Conservation (phyloP, 2,797 vertebrate species). For the Ispidina picta region DNA sequence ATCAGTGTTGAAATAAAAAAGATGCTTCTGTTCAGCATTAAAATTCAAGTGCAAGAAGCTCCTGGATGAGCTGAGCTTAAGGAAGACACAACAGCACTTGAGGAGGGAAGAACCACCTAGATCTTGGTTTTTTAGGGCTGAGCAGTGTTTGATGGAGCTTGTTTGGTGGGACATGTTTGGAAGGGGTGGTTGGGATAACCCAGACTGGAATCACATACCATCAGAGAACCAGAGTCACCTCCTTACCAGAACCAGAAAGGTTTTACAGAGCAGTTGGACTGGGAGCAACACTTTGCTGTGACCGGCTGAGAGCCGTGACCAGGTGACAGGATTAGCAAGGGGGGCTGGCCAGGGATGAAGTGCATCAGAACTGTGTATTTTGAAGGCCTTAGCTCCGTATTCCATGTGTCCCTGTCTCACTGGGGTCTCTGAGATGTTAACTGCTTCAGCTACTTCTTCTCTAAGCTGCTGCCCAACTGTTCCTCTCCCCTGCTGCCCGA, state of each 20-base stretch:
- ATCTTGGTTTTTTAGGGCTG: neutral
- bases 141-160: neutral
- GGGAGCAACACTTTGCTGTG: neutral
- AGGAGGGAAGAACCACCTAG: neutral
- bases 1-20: neutral
- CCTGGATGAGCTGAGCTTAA: neutral
- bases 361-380: neutral
- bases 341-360: neutral
- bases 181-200: neutral
- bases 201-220: rapidly evolving
- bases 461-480: neutral
- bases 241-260: neutral
- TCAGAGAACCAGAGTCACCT: neutral
- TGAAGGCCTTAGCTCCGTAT: neutral
- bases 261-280: neutral
- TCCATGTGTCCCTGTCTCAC: neutral
- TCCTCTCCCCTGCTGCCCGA: neutral
- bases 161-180: neutral
- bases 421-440: neutral
- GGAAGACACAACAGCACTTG: neutral
- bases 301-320: rapidly evolving
- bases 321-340: neutral
- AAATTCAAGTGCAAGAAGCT: neutral
- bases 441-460: neutral
- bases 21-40: neutral